Evolutionary conservation across 2,113 vertebrate species (phyloP), one percentile per base, ranked within the genome.

Genomic region (Uropsilus gracilis): DNA sequence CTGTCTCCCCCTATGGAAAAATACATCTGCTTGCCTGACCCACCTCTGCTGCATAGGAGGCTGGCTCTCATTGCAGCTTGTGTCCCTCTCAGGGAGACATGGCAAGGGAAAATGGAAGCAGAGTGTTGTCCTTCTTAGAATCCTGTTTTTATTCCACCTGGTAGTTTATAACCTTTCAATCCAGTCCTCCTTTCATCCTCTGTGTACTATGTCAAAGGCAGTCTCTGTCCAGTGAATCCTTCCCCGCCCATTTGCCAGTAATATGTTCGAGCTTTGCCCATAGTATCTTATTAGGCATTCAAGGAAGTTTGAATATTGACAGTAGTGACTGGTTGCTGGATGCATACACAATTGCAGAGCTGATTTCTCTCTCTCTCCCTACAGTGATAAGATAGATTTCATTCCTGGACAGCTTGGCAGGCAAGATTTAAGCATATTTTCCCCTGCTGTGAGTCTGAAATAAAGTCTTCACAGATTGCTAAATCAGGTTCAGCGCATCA

Each of bases 381-480:
- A 57, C 73, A 30, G 77, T 71, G 82, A 92, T 82, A 69, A 90
- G 96, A 96, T 84, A 95, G 86, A 93, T 96, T 94, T 92, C 32
- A 1, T 86, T 96, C 89, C 84, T 17, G 1, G 86, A 48, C 77
- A 92, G 90, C 85, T 92, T 78, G 30, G 37, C 37, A 61, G 91
- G 84, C 59, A 88, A 94, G 91, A 95, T 95, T 97, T 96, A 95
- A 87, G 84, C 89, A 37, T 55, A 77, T 83, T 97, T 94, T 95
- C 32, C 77, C 94, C 91, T 90, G 66, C 94, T 95, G 94, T 57
- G 76, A 85, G 53, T 72, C 76, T 95, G 86, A 77, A 90, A 96
- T 92, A 84, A 78, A 92, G 89, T 95, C 94, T 95, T 96, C 90
- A 89, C 68, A 76, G 94, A 88, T 89, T 93, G 85, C 84, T n/a